A percentile compares a stretch with the other conserved stretches of the same genome.
Evolutionary conservation across 2,113 vertebrate species (phyloP).

Genomic region (Fregetta grallaria): DNA sequence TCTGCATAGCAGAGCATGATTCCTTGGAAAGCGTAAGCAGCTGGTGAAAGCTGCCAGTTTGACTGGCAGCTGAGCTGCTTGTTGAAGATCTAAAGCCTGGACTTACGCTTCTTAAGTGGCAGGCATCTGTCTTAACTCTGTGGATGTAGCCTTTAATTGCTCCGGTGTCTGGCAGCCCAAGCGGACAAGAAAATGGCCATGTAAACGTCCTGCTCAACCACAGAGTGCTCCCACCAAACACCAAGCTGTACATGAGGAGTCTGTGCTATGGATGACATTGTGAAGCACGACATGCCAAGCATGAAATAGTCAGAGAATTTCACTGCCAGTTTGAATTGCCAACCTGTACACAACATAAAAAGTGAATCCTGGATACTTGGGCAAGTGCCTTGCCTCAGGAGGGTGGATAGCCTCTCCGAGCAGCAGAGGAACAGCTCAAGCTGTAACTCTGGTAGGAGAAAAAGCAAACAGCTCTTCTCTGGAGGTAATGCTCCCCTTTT

Average conservation of each 20-base stretch:
- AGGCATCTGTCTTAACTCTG: background rate
- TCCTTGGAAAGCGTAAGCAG: accelerated
- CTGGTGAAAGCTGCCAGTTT: background rate
- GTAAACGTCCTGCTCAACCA: background rate
- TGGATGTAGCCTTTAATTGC: background rate
- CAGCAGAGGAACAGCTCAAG: background rate
- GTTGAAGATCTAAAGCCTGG: background rate
- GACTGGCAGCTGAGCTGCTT: constrained; percentile 10
- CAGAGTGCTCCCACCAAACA: accelerated
- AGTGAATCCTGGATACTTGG: background rate
- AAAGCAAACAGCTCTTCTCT: background rate
- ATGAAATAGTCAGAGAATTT: background rate
- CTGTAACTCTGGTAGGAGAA: background rate
- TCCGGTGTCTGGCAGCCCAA: background rate
- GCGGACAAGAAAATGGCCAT: background rate
- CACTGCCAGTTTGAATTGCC: background rate
- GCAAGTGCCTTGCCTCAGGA: background rate
- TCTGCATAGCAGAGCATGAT: background rate
- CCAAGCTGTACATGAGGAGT: accelerated
- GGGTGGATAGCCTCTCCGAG: accelerated
- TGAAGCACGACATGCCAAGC: background rate
- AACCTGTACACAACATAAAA: background rate
- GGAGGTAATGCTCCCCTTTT: background rate
- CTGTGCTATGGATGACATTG: accelerated
- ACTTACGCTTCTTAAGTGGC: background rate